Conservation (phyloP, 1,140 invertebrate genomes). For the Riptortus pedestris region DNA sequence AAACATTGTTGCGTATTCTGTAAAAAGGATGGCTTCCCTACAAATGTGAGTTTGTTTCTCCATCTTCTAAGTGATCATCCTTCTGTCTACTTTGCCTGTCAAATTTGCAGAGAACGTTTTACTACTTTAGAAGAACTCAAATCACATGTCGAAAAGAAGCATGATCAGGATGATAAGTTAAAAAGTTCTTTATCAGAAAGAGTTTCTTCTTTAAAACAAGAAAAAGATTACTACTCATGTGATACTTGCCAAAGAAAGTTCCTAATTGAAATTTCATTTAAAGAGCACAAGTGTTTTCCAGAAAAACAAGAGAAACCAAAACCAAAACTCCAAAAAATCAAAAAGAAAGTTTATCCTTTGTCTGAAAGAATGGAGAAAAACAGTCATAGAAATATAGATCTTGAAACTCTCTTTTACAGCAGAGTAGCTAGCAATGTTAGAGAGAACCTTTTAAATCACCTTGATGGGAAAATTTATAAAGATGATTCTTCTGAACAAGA, state of each 20-base stretch:
- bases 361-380: not conserved
- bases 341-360: not conserved
- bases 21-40: conserved; percentile 27
- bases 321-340: conserved; percentile 13
- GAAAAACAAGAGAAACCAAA: conserved; percentile 19
- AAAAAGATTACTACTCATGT: conserved; percentile 16
- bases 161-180: conserved; percentile 14
- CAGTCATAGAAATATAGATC: conserved; percentile 18
- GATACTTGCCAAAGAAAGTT: conserved; percentile 21
- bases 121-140: conserved; percentile 25
- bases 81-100: conserved; percentile 30
- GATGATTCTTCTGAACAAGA: not conserved
- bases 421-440: conserved; percentile 50
- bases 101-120: conserved; percentile 32
- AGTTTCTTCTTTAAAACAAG: conserved; percentile 1
- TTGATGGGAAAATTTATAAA: conserved; percentile 46
- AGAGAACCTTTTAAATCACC: conserved; percentile 50
- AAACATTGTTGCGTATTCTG: conserved; percentile 32
- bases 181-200: not conserved
- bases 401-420: conserved; percentile 41
- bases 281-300: conserved; percentile 22
- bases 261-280: conserved; percentile 16
- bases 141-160: conserved; percentile 25
- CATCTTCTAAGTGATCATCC: conserved; percentile 30
- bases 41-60: conserved; percentile 29